Percentiles rank a stretch among this genome's conserved stretches.
Conservation (phyloP, 2,113 vertebrate species). For the Microtus oregoni region DNA sequence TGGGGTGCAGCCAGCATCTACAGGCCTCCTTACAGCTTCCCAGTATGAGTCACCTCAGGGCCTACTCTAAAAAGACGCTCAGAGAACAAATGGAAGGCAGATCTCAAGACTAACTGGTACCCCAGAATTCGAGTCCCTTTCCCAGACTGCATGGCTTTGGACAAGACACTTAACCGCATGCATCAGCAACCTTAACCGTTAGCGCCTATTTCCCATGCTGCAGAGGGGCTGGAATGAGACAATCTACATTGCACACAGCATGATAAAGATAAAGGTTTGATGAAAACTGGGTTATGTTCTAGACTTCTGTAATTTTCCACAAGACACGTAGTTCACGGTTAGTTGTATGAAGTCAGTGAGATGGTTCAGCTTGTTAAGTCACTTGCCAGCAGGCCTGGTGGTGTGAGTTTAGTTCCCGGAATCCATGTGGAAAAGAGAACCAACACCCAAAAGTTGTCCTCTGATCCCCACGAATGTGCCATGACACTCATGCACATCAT, state of each 20-base stretch:
- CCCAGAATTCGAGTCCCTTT: neutral
- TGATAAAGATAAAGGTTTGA: neutral
- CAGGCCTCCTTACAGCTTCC: too few relatives aligned
- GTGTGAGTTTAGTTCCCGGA: neutral
- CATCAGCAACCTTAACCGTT: neutral
- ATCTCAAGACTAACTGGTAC: neutral
- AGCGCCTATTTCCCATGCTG: fast-evolving
- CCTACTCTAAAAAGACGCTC: neutral
- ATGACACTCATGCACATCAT: neutral
- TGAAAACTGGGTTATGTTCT: neutral
- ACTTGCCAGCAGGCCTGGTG: neutral
- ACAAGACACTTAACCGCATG: neutral
- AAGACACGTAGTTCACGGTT: neutral
- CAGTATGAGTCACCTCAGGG: neutral
- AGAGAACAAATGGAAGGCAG: neutral
- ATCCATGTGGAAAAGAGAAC: neutral
- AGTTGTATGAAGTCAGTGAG: neutral
- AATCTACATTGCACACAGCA: neutral
- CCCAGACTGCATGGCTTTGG: too few relatives aligned
- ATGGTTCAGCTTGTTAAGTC: neutral
- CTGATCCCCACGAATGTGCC: too few relatives aligned
- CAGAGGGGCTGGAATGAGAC: neutral
- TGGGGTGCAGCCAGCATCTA: neutral
- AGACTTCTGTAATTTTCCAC: neutral
- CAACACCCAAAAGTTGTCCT: neutral